These are phyloP conservation scores for Bombus turneri DNA, from an alignment of 1,140 invertebrate species.

Conservation along the genomic window DNA sequence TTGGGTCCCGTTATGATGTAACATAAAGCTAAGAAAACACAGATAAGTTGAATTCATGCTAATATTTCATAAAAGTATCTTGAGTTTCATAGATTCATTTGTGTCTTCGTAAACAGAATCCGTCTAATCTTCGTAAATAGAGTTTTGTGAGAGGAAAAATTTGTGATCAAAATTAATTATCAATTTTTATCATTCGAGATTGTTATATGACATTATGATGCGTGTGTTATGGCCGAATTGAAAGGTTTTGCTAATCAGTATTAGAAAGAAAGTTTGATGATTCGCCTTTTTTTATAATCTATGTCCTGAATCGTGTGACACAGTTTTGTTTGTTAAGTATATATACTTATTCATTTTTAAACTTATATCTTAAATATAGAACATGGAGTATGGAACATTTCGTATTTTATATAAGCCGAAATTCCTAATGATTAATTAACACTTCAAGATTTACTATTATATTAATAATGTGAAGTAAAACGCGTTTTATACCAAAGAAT, in stretches of 20 bases:
- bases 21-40: background rate
- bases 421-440: slow-evolving; percentile 1
- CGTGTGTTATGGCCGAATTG: background rate
- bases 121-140: slow-evolving; percentile 11
- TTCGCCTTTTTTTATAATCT: background rate
- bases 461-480: background rate
- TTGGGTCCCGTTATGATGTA: background rate
- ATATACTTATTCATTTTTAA: slow-evolving; percentile 9
- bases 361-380: background rate
- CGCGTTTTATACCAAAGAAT: slow-evolving; percentile 32
- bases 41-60: background rate
- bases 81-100: background rate
- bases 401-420: background rate
- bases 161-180: background rate
- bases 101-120: slow-evolving; percentile 10
- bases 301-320: slow-evolving; percentile 4
- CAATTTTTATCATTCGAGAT: background rate
- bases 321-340: slow-evolving; percentile 3
- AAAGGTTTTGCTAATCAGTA: slow-evolving; percentile 26
- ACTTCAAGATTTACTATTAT: background rate
- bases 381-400: background rate
- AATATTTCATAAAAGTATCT: slow-evolving; percentile 1
- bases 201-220: too few species aligned
- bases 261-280: background rate
- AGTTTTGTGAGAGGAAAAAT: background rate